Conservation (phyloP, 2,113 vertebrate genomes). For the Theristicus caerulescens region DNA sequence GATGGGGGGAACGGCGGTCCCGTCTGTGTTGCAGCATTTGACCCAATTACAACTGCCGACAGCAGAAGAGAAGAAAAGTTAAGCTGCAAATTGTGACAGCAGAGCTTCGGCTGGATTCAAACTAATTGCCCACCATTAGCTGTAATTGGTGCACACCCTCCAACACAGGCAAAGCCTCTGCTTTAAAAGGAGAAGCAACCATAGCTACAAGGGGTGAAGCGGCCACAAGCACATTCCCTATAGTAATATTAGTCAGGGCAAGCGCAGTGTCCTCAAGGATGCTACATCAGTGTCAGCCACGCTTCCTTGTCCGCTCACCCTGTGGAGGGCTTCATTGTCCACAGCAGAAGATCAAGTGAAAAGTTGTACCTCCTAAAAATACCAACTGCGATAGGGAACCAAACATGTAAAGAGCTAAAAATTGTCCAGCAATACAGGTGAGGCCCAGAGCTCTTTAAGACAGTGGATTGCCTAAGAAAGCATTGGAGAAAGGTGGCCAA, state of each 20-base stretch:
- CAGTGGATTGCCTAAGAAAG: neutral
- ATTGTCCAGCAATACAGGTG: neutral
- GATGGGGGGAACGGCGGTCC: rapidly evolving
- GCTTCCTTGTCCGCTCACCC: rapidly evolving
- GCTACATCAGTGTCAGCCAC: neutral
- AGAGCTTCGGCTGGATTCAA: neutral
- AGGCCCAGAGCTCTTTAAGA: neutral
- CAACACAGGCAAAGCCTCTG: neutral
- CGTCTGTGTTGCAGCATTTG: neutral
- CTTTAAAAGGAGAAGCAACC: neutral
- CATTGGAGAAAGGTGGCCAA: neutral
- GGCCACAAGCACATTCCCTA: neutral
- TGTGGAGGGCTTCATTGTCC: neutral
- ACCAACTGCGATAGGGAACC: neutral
- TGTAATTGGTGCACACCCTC: neutral
- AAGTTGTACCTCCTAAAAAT: neutral
- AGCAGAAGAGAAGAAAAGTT: neutral
- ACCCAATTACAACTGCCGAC: neutral
- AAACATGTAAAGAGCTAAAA: neutral
- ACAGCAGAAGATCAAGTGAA: rapidly evolving
- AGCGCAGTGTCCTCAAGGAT: neutral
- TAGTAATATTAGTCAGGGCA: rapidly evolving
- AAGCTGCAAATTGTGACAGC: neutral
- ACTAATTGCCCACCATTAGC: neutral
- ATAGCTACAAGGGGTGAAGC: neutral